These are phyloP conservation scores for Megalurothrips usitatus DNA, from an alignment of 2,888 invertebrate genomes.

Conservation along the genomic window DNA sequence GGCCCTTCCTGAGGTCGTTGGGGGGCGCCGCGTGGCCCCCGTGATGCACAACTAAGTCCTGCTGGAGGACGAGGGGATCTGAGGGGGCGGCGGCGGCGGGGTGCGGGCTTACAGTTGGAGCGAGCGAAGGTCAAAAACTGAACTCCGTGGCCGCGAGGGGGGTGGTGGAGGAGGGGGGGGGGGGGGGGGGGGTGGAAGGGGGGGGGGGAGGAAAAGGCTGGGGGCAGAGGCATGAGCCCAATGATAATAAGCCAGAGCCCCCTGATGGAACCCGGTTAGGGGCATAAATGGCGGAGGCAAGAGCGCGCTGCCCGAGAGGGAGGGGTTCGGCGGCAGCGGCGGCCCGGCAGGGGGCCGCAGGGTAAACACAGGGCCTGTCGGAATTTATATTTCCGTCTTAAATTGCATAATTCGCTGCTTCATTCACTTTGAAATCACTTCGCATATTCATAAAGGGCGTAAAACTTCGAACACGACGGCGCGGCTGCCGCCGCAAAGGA, in stretches of 20 bases:
- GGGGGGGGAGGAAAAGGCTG: not conserved
- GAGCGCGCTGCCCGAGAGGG: not conserved
- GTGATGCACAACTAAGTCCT: too few relatives aligned
- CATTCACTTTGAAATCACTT: not conserved
- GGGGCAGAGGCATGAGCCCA: not conserved
- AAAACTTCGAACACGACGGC: not conserved
- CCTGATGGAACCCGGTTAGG: not conserved
- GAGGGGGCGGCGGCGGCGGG: not conserved
- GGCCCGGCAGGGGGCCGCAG: not conserved
- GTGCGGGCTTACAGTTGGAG: not conserved
- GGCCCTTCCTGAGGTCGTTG: too few relatives aligned
- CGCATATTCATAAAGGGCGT: conserved; percentile 7
- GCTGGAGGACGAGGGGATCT: too few relatives aligned
- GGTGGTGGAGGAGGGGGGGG: not conserved
- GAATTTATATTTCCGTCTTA: conserved; percentile 25
- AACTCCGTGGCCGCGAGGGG: not conserved
- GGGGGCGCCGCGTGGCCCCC: too few relatives aligned
- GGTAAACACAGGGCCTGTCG: conserved; percentile 11
- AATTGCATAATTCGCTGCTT: conserved; percentile 19
- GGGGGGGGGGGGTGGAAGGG: not conserved
- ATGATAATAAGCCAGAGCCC: not conserved
- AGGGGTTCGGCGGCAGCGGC: not conserved
- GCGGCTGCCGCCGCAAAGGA: too few relatives aligned
- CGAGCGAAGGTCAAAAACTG: not conserved
- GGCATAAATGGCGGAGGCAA: not conserved